Evolutionary conservation across 2,113 vertebrate genomes (phyloP), one percentile per base, ranked within the genome.

Genomic region (Raja brachyura): DNA sequence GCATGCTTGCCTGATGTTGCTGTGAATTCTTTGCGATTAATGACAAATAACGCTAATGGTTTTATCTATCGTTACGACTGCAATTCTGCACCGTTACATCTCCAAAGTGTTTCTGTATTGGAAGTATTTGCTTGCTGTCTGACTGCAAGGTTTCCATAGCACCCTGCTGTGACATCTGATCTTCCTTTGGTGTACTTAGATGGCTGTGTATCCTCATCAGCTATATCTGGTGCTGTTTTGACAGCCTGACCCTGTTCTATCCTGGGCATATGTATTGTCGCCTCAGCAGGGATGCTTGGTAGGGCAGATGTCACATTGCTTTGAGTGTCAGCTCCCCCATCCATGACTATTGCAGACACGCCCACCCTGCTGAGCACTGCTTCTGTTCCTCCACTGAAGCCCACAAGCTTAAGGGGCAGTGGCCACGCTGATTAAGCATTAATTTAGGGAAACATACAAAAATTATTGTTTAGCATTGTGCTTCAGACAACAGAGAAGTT

Each of bases 131-230:
- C 28, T 39, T 61, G 56, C 81, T 61, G 81, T n/a, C 59, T 63
- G 59, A 66, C 83, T 59, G 28, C 83, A 86, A 16, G 59, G 83
- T 31, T 66, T 63, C 59, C 83, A 66, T 66, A 63, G 83, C 83
- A 88, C 28, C 83, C 83, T 66, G 28, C 25, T 88, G 83, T 88
- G 83, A 88, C 83, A 63, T 88, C 63, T 88, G 59, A 88, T 66
- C 59, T 33, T n/a, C 28, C 61, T 31, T 63, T 88, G 59, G 59
- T 66, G 83, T 88, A 31, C n/a, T n/a, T 88, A 14, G 83, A 31
- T 33, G 59, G 83, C 14, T n/a, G 59, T 66, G 59, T 16, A 88
- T 31, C n/a, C 16, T 63, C 28, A 25, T 88, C 83, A 88, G 83
- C 59, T 63, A 66, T 63, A 63, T 66, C 83, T 63, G 59, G 59